Conservation (phyloP, 2,113 vertebrate genomes). For the Gymnocephalus cernua region DNA sequence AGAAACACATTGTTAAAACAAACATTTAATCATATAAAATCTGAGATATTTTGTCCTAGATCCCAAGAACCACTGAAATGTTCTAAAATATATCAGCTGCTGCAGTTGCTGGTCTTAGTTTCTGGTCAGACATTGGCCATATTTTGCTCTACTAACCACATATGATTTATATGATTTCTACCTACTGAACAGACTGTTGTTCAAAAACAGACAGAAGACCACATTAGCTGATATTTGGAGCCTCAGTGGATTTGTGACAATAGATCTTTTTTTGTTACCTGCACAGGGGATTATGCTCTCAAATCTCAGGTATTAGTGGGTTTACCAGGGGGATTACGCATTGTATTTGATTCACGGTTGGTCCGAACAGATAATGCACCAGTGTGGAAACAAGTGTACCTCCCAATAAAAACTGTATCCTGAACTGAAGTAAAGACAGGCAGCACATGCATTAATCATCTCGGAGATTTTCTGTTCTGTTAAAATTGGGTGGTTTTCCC, state of each 20-base stretch:
- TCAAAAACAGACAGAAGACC: constrained; percentile 17
- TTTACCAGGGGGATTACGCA: constrained; percentile 76
- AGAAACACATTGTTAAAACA: too few species aligned
- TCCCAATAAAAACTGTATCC: constrained; percentile 7
- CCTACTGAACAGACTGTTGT: constrained; percentile 5
- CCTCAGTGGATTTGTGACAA: constrained; percentile 70
- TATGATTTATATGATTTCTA: constrained; percentile 4
- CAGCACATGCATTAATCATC: constrained; percentile 49
- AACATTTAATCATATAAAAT: not conserved
- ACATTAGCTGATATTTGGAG: constrained; percentile 40
- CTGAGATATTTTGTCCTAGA: not conserved
- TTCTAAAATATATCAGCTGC: not conserved
- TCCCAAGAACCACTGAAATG: not conserved
- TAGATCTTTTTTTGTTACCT: constrained; percentile 66
- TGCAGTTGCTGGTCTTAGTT: not conserved
- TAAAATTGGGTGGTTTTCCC: constrained; percentile 58
- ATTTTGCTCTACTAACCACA: constrained; percentile 17
- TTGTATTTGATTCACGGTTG: constrained; percentile 63
- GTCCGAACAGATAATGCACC: constrained; percentile 52
- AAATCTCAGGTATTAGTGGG: constrained; percentile 79
- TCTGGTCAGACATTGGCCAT: not conserved
- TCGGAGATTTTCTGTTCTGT: constrained; percentile 31
- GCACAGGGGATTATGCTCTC: constrained; percentile 68
- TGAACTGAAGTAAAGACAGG: constrained; percentile 25
- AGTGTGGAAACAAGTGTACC: constrained; percentile 20